These are phyloP conservation scores for Ornithoptera alexandrae DNA, from an alignment of 2,888 invertebrate species.

Conservation along the genomic window DNA sequence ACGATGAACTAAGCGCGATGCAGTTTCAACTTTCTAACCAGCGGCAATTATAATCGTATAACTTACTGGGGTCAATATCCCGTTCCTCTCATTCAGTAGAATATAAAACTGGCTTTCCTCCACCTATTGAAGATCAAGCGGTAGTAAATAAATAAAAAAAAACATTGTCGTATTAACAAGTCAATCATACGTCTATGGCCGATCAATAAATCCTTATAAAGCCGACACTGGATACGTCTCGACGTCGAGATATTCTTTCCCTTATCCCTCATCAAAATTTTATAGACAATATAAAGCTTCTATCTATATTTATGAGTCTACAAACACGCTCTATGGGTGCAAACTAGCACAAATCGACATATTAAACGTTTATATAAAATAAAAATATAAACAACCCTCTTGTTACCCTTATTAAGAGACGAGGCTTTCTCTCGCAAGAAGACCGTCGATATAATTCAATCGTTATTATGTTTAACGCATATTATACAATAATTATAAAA, in stretches of 20 bases:
- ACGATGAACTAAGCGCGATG: no score
- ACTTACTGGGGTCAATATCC: no score
- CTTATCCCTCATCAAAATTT: conserved; percentile 18
- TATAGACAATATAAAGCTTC: conserved; percentile 19
- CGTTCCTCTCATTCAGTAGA: no score
- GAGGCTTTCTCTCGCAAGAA: no score
- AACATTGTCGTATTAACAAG: neutral
- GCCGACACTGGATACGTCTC: conserved; percentile 2
- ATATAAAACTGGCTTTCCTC: neutral
- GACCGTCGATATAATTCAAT: no score
- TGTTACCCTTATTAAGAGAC: no score
- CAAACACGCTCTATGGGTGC: conserved; percentile 6
- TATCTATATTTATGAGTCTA: conserved; percentile 24
- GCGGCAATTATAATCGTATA: no score
- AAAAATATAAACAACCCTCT: no score
- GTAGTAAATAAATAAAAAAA: neutral
- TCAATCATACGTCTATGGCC: conserved; percentile 6
- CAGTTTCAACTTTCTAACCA: no score
- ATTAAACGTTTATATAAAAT: no score
- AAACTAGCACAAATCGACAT: conserved; percentile 11
- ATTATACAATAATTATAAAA: no score
- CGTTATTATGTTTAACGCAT: no score
- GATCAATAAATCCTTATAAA: conserved; percentile 19
- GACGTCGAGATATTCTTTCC: conserved; percentile 1
- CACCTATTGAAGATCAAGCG: neutral